Percentiles rank a stretch among this genome's conserved stretches.
These are phyloP conservation scores for Holothuria leucospilota DNA, from an alignment of 53 echinoderm and acorn worm species.

Conservation along the genomic window DNA sequence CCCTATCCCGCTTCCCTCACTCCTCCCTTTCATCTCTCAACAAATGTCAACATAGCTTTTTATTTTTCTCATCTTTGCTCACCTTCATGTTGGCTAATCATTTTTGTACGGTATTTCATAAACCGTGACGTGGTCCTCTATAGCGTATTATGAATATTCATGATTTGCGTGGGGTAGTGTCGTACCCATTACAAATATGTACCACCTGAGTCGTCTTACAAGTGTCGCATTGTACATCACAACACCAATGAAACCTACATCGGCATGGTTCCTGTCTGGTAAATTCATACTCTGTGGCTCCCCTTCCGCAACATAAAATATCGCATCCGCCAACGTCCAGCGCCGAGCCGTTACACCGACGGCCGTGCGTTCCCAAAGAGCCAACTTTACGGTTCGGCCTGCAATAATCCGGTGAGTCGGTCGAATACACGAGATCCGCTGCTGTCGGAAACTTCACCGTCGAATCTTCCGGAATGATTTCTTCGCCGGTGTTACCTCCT, in stretches of 20 bases:
- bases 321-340: constrained; percentile 86
- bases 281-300: constrained; percentile 71
- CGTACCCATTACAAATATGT: constrained; percentile 83
- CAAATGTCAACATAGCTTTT: no score
- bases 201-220: constrained; percentile 79
- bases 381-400: constrained; percentile 79
- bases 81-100: no score
- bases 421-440: constrained; percentile 81
- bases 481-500: constrained; percentile 89
- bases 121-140: no score
- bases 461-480: constrained; percentile 71
- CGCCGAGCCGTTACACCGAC: constrained; percentile 91
- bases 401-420: constrained; percentile 91
- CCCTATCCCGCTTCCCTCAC: no score
- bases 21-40: no score
- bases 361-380: constrained; percentile 84
- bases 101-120: no score
- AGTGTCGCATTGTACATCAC: constrained; percentile 94
- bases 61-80: no score
- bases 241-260: constrained; percentile 98
- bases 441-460: constrained; percentile 76
- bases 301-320: constrained; percentile 91
- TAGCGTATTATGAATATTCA: no score
- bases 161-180: not conserved
- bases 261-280: constrained; percentile 76